phyloP scores from a whole-genome alignment of 2,888 invertebrate species.

The Andrena minutula region DNA sequence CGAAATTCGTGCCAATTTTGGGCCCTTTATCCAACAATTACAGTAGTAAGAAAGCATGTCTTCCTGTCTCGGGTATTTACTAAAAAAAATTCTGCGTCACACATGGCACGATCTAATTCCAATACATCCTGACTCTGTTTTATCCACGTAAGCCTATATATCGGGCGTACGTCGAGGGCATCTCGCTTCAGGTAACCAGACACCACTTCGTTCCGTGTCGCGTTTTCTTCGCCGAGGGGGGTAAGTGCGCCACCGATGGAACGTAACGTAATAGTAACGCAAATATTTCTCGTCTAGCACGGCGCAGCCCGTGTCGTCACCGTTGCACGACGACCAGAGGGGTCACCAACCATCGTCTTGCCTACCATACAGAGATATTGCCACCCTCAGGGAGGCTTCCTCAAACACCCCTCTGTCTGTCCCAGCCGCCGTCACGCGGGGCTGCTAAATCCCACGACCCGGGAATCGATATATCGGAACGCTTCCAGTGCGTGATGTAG shows the following conservation, averaged over 20 bases:
- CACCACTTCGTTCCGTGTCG: conserved; percentile 35
- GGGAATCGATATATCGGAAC: conserved; percentile 64
- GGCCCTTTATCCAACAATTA: too few relatives aligned
- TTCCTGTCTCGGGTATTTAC: neutral
- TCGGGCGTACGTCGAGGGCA: conserved; percentile 10
- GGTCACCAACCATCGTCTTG: conserved; percentile 67
- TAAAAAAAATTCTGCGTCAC: neutral
- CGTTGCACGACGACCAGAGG: conserved; percentile 36
- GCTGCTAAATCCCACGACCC: conserved; percentile 67
- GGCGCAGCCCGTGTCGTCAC: conserved; percentile 29
- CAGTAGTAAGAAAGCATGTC: too few relatives aligned
- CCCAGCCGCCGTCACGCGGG: conserved; percentile 25
- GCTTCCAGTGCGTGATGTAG: conserved; percentile 58
- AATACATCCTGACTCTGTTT: conserved; percentile 1
- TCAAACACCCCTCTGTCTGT: conserved; percentile 37
- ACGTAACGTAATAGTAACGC: conserved; percentile 74
- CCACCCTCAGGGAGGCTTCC: conserved; percentile 53
- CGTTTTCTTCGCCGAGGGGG: conserved; percentile 21
- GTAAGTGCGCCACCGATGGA: conserved; percentile 44
- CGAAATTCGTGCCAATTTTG: too few relatives aligned
- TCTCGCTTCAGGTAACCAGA: conserved; percentile 42
- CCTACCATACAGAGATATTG: conserved; percentile 77
- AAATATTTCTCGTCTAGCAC: conserved; percentile 70
- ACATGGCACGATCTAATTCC: neutral
- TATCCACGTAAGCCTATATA: conserved; percentile 10